phyloP scores from a whole-genome alignment of 2,113 vertebrate genomes.

The Anoplopoma fimbria region DNA sequence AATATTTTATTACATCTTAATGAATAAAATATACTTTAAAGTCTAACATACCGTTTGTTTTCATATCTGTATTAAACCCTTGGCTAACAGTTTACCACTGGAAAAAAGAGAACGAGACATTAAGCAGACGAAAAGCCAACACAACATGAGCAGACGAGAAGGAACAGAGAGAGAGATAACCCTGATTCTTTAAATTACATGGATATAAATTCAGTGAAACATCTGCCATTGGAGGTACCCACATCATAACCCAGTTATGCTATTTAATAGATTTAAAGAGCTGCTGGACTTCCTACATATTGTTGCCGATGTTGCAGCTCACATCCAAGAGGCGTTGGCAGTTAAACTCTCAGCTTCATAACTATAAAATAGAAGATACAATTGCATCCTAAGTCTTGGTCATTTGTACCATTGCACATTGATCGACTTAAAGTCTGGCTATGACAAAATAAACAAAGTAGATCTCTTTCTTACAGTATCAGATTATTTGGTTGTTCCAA shows the following conservation, averaged over 20 bases:
- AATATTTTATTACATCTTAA: not conserved
- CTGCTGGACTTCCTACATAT: not conserved
- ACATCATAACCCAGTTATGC: not conserved
- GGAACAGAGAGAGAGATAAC: not conserved
- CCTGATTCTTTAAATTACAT: not conserved
- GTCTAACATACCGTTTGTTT: not conserved
- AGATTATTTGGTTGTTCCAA: conserved; percentile 38
- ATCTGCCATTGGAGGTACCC: not conserved
- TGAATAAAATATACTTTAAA: conserved; percentile 15
- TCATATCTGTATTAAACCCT: not conserved
- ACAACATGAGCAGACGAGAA: not conserved
- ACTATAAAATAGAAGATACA: not conserved
- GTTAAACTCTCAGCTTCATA: not conserved
- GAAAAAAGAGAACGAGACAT: not conserved
- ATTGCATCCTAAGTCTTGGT: not conserved
- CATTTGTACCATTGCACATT: not conserved
- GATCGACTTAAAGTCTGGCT: not conserved
- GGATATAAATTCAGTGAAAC: not conserved
- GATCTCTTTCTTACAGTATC: not conserved
- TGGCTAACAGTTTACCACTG: not conserved
- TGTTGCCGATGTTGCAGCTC: no score
- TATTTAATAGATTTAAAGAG: not conserved
- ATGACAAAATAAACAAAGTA: not conserved
- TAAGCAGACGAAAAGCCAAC: not conserved
- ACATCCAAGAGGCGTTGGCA: not conserved